Evolutionary conservation across 2,113 vertebrate genomes (phyloP).

Genomic region (Turnix velox): DNA sequence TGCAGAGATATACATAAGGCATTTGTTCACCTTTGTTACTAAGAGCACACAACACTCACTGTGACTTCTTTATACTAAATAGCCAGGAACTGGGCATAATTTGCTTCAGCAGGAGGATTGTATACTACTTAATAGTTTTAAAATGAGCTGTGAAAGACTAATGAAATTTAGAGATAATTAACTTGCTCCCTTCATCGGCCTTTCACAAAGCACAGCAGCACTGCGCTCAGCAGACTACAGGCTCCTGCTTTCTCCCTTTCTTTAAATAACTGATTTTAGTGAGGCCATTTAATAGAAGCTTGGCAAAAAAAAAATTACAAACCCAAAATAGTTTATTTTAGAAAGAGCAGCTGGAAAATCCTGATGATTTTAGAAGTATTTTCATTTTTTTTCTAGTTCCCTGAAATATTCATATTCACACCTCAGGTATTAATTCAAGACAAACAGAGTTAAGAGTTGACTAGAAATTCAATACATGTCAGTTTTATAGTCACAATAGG

Average conservation of each 20-base stretch:
- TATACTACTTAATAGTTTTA: background rate
- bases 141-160: background rate
- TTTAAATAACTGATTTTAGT: background rate
- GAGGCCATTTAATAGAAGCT: background rate
- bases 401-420: background rate
- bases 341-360: background rate
- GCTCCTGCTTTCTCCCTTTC: background rate
- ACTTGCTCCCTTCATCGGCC: background rate
- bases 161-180: background rate
- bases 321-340: background rate
- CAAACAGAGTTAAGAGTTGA: background rate
- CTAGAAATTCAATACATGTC: background rate
- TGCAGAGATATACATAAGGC: background rate
- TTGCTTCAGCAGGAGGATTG: background rate
- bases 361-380: background rate
- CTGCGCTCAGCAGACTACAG: background rate
- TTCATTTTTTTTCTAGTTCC: background rate
- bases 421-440: background rate
- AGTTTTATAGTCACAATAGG: background rate
- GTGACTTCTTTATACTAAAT: background rate
- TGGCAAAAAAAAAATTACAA: background rate
- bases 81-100: background rate
- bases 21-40: background rate
- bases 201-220: background rate
- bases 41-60: background rate